These are phyloP conservation scores for Liopterus haemorrhoidalis DNA, from an alignment of 2,888 invertebrate species.

Conservation along the genomic window DNA sequence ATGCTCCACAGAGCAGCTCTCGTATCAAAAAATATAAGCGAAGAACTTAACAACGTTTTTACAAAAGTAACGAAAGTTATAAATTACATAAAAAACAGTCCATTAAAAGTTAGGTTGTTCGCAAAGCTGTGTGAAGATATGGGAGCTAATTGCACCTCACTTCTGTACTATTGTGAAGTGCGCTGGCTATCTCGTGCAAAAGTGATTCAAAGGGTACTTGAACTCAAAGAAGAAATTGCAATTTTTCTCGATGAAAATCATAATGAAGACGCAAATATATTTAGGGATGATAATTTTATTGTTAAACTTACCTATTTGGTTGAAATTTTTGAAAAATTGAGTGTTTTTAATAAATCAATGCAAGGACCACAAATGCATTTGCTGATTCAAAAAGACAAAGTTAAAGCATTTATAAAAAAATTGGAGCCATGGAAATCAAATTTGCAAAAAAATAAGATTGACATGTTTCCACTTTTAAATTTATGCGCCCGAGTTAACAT, in stretches of 20 bases:
- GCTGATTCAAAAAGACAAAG: conserved; percentile 8
- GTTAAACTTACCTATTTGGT: conserved; percentile 15
- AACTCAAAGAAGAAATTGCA: conserved; percentile 11
- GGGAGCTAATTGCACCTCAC: background rate
- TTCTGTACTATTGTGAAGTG: conserved; percentile 10
- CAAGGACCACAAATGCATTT: conserved; percentile 16
- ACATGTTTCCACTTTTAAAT: conserved; percentile 6
- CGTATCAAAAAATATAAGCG: conserved; percentile 16
- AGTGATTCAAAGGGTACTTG: conserved; percentile 9
- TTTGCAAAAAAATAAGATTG: background rate
- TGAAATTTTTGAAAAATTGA: conserved; percentile 17
- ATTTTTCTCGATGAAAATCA: conserved; percentile 2
- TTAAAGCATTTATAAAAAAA: conserved; percentile 13
- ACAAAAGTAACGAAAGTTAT: conserved; percentile 13
- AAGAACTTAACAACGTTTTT: conserved; percentile 15
- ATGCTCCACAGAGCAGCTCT: conserved; percentile 21
- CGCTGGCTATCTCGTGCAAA: conserved; percentile 10
- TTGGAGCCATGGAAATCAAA: conserved; percentile 10
- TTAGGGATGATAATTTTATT: conserved; percentile 8
- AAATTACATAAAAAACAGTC: conserved; percentile 18
- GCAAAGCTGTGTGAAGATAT: conserved; percentile 14
- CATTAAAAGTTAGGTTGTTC: conserved; percentile 16
- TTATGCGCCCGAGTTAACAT: conserved; percentile 4
- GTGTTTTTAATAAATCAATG: conserved; percentile 11
- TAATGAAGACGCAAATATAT: conserved; percentile 5